A percentile compares a stretch with the other conserved stretches of the same genome.
phyloP scores from a whole-genome alignment of 2,113 vertebrate species.

The Desmodus rotundus region DNA sequence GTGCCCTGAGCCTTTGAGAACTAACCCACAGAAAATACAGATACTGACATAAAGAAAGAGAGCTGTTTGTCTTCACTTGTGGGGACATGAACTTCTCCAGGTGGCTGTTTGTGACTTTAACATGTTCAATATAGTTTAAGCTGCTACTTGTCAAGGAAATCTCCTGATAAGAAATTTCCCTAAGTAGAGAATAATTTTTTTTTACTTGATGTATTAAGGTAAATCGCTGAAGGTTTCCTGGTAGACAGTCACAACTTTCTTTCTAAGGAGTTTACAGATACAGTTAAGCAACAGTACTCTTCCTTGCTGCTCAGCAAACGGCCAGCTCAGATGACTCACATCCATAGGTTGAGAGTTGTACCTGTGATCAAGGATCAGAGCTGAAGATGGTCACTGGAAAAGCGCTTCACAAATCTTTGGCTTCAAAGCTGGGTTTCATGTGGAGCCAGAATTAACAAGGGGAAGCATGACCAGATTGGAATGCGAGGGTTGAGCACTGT shows the following conservation, averaged over 20 bases:
- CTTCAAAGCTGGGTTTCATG: conserved; percentile 39
- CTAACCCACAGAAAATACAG: neutral
- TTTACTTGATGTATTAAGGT: neutral
- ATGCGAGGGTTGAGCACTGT: conserved; percentile 47
- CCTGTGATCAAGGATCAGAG: conserved; percentile 14
- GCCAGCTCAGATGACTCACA: neutral
- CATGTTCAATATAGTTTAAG: neutral
- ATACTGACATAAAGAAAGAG: neutral
- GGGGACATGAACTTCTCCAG: neutral
- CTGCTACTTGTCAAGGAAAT: neutral
- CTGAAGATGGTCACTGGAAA: neutral
- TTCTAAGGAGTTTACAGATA: neutral
- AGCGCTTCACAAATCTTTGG: conserved; percentile 40
- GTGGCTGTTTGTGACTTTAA: neutral
- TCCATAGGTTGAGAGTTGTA: conserved; percentile 29
- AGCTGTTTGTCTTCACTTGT: neutral
- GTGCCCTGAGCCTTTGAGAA: neutral
- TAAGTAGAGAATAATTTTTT: neutral
- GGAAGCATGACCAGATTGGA: conserved; percentile 51
- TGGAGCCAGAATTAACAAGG: conserved; percentile 46
- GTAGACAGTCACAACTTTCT: neutral
- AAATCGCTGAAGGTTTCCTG: neutral
- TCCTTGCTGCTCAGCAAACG: neutral
- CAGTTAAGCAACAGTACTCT: neutral
- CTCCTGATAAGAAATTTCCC: neutral